Evolutionary conservation across 2,113 vertebrate species (phyloP).

Genomic region (Pristiophorus japonicus): DNA sequence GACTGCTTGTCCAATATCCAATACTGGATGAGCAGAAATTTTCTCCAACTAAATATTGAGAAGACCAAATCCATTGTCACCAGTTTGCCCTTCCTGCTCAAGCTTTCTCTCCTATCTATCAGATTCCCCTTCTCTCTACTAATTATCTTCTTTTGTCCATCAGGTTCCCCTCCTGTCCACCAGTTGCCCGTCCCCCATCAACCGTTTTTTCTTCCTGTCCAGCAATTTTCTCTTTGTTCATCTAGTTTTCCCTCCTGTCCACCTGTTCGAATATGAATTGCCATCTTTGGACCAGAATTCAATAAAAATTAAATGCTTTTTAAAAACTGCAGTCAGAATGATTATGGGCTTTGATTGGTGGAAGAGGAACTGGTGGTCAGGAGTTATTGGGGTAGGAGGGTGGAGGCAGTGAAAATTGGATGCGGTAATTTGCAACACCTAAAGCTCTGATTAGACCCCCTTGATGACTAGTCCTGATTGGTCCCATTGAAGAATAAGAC

Average conservation of each 20-base stretch:
- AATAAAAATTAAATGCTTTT: background rate
- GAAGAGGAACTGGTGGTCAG: background rate
- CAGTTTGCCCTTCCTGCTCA: too few relatives aligned
- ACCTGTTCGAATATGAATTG: background rate
- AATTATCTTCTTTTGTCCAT: background rate
- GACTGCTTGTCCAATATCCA: too few relatives aligned
- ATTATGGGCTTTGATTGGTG: background rate
- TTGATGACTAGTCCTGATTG: too few relatives aligned
- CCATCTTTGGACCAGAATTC: background rate
- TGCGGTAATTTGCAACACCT: too few relatives aligned
- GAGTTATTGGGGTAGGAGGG: background rate
- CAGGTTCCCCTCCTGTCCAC: background rate
- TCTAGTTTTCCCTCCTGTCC: background rate
- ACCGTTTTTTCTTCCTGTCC: background rate
- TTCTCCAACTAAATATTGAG: too few relatives aligned
- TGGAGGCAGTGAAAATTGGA: too few relatives aligned
- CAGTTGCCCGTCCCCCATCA: background rate
- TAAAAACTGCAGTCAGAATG: background rate
- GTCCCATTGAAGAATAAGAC: too few relatives aligned
- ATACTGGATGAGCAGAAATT: too few relatives aligned
- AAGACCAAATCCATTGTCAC: too few relatives aligned
- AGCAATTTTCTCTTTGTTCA: background rate
- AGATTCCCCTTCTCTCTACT: background rate
- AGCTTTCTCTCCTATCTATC: too few relatives aligned
- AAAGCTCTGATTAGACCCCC: too few relatives aligned